Evolutionary conservation across 2,113 vertebrate species (phyloP).

Genomic region (Lagopus muta): DNA sequence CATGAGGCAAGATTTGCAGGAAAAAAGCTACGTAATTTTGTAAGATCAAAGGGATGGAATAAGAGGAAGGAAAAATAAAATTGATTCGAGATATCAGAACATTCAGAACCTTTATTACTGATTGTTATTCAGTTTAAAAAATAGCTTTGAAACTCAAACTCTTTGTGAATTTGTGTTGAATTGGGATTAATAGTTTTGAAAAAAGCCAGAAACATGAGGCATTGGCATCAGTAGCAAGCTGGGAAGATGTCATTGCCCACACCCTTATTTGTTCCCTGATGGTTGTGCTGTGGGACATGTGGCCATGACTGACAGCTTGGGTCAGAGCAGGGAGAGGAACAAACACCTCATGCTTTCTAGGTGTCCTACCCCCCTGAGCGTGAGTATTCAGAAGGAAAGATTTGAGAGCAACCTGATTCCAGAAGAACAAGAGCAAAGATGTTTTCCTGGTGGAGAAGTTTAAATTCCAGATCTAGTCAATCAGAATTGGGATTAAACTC

Average conservation of each 20-base stretch:
- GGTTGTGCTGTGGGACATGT: background rate
- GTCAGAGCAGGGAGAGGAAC: accelerated
- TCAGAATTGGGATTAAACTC: background rate
- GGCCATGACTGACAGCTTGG: background rate
- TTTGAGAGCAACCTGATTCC: background rate
- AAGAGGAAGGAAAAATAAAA: background rate
- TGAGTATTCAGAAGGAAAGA: accelerated
- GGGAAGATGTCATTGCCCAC: background rate
- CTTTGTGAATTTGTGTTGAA: background rate
- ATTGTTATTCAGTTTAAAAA: background rate
- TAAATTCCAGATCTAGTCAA: background rate
- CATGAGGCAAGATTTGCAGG: background rate
- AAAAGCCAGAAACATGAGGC: background rate
- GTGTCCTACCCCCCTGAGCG: background rate
- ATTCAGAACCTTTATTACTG: background rate
- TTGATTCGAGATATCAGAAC: background rate
- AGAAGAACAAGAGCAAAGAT: background rate
- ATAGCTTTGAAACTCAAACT: background rate
- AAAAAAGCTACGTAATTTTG: background rate
- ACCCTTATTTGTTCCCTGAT: background rate
- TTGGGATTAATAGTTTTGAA: background rate
- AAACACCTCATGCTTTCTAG: accelerated
- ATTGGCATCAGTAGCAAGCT: background rate
- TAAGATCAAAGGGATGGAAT: background rate
- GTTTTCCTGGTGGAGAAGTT: background rate